phyloP scores from a whole-genome alignment of 1,140 invertebrate genomes.

The Sesamia nonagrioides region DNA sequence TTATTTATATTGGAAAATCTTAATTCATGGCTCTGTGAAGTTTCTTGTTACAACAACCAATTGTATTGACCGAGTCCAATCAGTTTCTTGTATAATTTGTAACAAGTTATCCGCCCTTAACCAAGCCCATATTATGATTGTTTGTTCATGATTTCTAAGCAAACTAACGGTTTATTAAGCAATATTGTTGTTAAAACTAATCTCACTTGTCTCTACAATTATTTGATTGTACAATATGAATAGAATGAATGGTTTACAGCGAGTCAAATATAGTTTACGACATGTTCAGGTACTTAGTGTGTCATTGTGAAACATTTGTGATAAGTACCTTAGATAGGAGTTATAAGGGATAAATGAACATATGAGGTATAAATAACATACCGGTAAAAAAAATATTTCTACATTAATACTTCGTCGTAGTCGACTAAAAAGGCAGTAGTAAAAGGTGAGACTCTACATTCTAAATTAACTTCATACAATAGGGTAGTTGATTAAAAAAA shows the following conservation, averaged over 20 bases:
- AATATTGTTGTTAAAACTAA: constrained; percentile 30
- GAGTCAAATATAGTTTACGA: neutral
- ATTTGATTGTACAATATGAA: constrained; percentile 18
- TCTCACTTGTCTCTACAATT: constrained; percentile 23
- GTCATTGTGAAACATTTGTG: too few relatives aligned
- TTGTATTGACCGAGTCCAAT: neutral
- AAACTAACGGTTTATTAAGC: constrained; percentile 4
- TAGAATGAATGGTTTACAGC: constrained; percentile 11
- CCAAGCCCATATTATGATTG: neutral
- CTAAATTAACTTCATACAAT: too few relatives aligned
- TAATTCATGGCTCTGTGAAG: neutral
- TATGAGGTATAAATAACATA: too few relatives aligned
- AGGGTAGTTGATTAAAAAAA: too few relatives aligned
- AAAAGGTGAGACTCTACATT: too few relatives aligned
- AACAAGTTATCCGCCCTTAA: neutral
- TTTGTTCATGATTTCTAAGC: constrained; percentile 7
- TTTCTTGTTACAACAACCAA: neutral
- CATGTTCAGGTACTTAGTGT: neutral
- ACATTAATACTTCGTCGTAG: too few relatives aligned
- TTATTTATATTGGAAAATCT: neutral
- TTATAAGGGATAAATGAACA: too few relatives aligned
- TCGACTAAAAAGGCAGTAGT: too few relatives aligned
- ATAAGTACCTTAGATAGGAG: too few relatives aligned
- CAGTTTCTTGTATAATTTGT: neutral
- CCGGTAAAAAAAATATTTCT: too few relatives aligned